Evolutionary conservation across 2,797 vertebrate species (phyloP).

Genomic region (Gymnodraco acuticeps): DNA sequence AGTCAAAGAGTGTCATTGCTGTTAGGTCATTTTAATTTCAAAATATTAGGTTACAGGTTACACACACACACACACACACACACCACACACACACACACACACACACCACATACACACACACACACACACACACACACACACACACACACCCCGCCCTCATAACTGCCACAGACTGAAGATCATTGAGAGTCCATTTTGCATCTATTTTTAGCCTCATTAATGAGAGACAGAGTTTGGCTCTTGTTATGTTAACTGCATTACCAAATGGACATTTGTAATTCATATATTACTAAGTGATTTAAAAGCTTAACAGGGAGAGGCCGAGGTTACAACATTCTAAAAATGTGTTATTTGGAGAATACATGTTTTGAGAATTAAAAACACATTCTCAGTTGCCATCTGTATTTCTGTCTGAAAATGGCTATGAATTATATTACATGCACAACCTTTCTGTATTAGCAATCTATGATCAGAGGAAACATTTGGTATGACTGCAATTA

Average conservation of each 20-base stretch:
- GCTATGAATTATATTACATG: not conserved
- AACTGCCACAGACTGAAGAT: constrained; percentile 4
- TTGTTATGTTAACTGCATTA: constrained; percentile 37
- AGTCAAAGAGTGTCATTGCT: not conserved
- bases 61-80: not conserved
- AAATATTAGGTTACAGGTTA: not conserved
- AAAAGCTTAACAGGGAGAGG: constrained; percentile 30
- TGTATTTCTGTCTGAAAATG: constrained; percentile 4
- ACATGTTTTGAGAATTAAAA: constrained; percentile 26
- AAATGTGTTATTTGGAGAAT: constrained; percentile 41
- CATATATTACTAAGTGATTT: constrained; percentile 50
- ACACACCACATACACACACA: not conserved
- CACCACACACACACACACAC: constrained; percentile 2
- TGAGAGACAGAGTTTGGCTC: constrained; percentile 49
- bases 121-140: too few relatives aligned
- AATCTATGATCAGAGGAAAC: not conserved
- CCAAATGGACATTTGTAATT: constrained; percentile 56
- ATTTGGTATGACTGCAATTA: not conserved
- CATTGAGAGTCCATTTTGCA: constrained; percentile 12
- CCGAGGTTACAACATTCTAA: constrained; percentile 22
- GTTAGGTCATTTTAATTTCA: not conserved
- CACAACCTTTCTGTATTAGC: not conserved
- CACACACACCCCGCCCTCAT: constrained; percentile 1
- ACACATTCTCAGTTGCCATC: constrained; percentile 14
- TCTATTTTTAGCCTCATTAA: constrained; percentile 51